A percentile compares a stretch with the other conserved stretches of the same genome.
Evolutionary conservation across 1,140 invertebrate species (phyloP).

Genomic region (Cydia splendana): DNA sequence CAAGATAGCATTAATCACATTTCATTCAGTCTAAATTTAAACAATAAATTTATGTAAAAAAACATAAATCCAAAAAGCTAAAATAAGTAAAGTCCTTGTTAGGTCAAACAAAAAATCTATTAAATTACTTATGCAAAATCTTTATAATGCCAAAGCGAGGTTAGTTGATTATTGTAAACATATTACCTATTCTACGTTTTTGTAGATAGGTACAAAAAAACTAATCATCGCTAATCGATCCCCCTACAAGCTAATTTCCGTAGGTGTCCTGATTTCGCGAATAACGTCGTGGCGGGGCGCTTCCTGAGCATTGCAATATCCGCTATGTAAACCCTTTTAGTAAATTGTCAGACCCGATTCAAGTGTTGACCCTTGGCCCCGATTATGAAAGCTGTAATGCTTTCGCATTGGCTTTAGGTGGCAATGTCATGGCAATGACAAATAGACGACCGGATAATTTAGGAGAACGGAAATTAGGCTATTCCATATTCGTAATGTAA

Average conservation of each 20-base stretch:
- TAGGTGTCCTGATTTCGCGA: conserved; percentile 44
- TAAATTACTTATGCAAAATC: too few species aligned
- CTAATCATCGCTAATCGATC: conserved; percentile 18
- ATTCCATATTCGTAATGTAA: not conserved
- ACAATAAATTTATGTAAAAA: too few species aligned
- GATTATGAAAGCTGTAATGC: conserved; percentile 4
- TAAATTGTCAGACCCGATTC: conserved; percentile 32
- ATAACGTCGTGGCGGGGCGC: conserved; percentile 33
- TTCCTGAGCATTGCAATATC: conserved; percentile 59
- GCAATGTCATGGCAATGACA: conserved; percentile 12
- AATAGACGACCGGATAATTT: not conserved
- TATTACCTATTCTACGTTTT: too few species aligned
- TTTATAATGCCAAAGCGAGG: too few species aligned
- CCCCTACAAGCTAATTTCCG: conserved; percentile 46
- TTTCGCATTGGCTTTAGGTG: not conserved
- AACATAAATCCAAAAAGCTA: too few species aligned
- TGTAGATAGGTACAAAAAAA: not conserved
- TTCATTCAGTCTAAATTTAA: too few species aligned
- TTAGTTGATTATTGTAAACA: too few species aligned
- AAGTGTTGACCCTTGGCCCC: conserved; percentile 7
- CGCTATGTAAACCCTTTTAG: conserved; percentile 59
- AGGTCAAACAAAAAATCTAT: too few species aligned
- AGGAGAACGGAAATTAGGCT: not conserved
- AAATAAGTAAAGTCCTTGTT: too few species aligned
- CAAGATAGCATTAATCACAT: too few species aligned